Evolutionary conservation across 2,797 vertebrate genomes (phyloP).

Genomic region (Malurus splendens): DNA sequence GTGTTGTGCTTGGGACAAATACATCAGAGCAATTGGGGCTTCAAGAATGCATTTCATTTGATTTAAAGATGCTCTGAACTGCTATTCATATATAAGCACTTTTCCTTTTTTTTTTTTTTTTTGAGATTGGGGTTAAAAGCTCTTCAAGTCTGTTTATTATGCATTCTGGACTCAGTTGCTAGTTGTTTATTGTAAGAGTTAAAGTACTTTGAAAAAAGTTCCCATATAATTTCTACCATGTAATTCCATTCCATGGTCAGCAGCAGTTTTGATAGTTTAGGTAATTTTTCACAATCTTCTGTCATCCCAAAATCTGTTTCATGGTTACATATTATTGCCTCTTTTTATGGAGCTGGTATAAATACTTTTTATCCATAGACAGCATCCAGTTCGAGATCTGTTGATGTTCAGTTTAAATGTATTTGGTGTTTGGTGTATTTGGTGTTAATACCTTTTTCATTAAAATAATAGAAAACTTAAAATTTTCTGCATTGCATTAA

Average conservation of each 20-base stretch:
- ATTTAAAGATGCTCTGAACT: neutral
- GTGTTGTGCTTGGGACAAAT: neutral
- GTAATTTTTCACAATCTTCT: neutral
- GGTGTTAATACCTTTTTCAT: neutral
- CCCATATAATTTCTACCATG: neutral
- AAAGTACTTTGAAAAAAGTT: neutral
- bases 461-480: neutral
- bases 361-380: neutral
- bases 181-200: conserved; percentile 24
- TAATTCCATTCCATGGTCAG: neutral
- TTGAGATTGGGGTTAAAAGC: neutral
- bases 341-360: neutral
- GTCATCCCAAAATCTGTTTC: neutral
- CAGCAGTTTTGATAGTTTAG: neutral
- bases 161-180: neutral
- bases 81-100: neutral
- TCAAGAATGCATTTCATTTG: neutral
- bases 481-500: neutral
- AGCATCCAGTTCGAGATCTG: neutral
- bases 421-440: neutral
- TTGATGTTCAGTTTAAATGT: neutral
- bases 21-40: neutral
- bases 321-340: neutral
- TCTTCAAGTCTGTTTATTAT: neutral
- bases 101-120: neutral